Evolutionary conservation across 1,140 invertebrate species (phyloP).

Genomic region (Metopolophium dirhodum): DNA sequence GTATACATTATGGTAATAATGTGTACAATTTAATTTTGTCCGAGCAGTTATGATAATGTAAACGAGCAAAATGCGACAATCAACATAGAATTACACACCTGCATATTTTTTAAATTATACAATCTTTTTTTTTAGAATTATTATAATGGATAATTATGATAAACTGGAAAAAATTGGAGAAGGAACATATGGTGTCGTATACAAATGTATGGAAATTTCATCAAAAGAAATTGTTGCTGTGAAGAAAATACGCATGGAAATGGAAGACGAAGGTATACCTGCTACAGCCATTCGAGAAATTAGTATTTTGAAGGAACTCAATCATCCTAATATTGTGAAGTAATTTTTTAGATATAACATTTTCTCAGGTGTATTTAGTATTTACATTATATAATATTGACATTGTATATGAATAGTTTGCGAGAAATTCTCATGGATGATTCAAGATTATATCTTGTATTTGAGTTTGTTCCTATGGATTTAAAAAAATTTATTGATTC

Average conservation of each 20-base stretch:
- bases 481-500: constrained; percentile 96
- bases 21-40: no score
- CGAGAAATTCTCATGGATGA: constrained; percentile 72
- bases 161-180: constrained; percentile 97
- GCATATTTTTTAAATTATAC: background rate
- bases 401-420: constrained; percentile 61
- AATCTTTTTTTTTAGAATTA: background rate
- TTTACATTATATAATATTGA: constrained; percentile 31
- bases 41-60: no score
- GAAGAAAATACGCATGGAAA: constrained; percentile 94
- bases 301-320: constrained; percentile 87
- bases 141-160: constrained; percentile 83
- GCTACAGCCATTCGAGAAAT: constrained; percentile 95
- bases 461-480: constrained; percentile 98
- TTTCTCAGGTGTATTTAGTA: background rate
- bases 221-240: constrained; percentile 92
- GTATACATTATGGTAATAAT: no score
- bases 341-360: constrained; percentile 59
- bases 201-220: constrained; percentile 85
- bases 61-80: no score
- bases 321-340: constrained; percentile 88
- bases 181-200: constrained; percentile 94
- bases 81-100: background rate
- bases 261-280: constrained; percentile 93
- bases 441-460: constrained; percentile 83